Evolutionary conservation across 2,888 invertebrate species (phyloP).

Genomic region (Rhamnusium bicolor): DNA sequence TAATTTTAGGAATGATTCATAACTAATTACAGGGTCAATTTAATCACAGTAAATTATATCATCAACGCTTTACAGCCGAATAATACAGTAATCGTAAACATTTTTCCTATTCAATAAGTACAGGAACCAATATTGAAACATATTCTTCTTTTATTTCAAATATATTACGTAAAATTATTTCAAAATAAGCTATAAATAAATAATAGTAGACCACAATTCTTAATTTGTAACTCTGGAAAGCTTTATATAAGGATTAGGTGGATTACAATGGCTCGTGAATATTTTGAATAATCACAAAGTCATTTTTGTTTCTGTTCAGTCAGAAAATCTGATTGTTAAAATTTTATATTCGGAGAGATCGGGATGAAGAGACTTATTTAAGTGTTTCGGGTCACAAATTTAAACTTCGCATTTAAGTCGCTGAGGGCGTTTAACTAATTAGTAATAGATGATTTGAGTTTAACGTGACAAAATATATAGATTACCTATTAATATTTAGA

Average conservation of each 20-base stretch:
- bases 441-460: not conserved
- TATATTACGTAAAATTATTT: not conserved
- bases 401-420: not conserved
- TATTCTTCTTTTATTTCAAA: not conserved
- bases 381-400: not conserved
- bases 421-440: not conserved
- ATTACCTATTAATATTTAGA: too few relatives aligned
- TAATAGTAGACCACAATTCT: not conserved
- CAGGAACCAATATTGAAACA: too few relatives aligned
- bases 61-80: not conserved
- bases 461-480: not conserved
- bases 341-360: constrained; percentile 3
- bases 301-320: not conserved
- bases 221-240: not conserved
- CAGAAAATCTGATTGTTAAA: not conserved
- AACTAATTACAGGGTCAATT: not conserved
- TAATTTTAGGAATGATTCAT: not conserved
- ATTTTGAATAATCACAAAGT: constrained; percentile 4
- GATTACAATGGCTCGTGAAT: not conserved
- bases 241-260: constrained; percentile 10
- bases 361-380: not conserved
- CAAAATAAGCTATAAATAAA: not conserved
- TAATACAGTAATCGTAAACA: too few relatives aligned
- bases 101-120: too few relatives aligned
- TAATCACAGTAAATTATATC: not conserved